A percentile compares a stretch with the other conserved stretches of the same genome.
Conservation (phyloP, 2,113 vertebrate genomes). For the Orcinus orca region DNA sequence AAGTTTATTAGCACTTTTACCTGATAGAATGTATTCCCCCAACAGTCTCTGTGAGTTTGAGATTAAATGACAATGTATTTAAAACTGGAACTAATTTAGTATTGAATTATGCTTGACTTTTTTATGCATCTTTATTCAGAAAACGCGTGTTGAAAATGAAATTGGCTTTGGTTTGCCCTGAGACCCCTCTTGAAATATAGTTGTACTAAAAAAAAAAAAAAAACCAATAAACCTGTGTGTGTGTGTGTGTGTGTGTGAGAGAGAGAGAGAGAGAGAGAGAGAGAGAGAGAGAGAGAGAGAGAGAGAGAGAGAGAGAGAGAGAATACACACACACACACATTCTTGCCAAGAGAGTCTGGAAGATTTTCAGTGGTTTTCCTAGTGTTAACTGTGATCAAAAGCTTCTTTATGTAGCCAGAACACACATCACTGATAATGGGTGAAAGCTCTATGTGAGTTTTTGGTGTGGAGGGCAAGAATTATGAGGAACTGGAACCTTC, state of each 20-base stretch:
- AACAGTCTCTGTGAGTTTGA: background rate
- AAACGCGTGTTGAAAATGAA: background rate
- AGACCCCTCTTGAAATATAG: background rate
- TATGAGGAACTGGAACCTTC: fast-evolving
- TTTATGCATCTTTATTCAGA: background rate
- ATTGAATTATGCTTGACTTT: background rate
- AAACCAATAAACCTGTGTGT: too few species aligned
- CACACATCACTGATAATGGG: fast-evolving
- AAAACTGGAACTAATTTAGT: background rate
- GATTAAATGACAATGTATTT: background rate
- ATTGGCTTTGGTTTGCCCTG: background rate
- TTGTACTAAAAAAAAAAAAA: background rate
- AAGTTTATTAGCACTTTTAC: background rate
- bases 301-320: too few species aligned
- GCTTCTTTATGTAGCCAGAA: background rate
- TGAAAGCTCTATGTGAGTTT: too few species aligned
- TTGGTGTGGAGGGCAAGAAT: background rate
- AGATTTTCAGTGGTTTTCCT: too few species aligned
- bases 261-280: too few species aligned
- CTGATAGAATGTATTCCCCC: background rate
- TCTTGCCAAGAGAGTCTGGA: background rate
- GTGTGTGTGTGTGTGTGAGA: background rate
- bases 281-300: too few species aligned
- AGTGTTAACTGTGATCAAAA: background rate
- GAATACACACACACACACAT: fast-evolving